Base-by-base conservation (phyloP, 2,797 vertebrate genomes). In the Salarias fasciatus region DNA sequence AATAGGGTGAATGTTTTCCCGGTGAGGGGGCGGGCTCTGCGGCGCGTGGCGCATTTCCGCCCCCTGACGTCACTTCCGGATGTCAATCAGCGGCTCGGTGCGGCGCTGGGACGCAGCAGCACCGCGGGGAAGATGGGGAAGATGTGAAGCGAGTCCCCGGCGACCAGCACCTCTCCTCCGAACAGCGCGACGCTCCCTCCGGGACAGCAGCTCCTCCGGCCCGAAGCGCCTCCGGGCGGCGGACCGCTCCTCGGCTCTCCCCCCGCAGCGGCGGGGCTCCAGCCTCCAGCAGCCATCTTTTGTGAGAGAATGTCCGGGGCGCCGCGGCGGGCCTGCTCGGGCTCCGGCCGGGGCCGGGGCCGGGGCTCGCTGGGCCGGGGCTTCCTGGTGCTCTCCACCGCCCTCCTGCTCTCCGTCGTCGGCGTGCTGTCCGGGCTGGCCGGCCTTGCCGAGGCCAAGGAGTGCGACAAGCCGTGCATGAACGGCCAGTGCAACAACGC, bases 381-480 rank as follows among this genome's bases (percentile, higher is more conserved):
- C 69, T 69, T 46, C 52, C 62, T 83, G 88, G 72, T 84, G 84
- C 84, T 90, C 66, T 62, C 72, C 0, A 66, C 84, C 45, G 79
- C 86, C 54, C 74, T 91, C 15, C 56, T 90, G 36, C 71, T 91
- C 10, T 91, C 89, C 47, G 89, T 69, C 2, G 38, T 81, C 49
- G 86, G 80, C 10, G 85, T 91, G 40, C 84, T 93, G 4, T 60
- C 67, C 8, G 88, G 77, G 45, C 83, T 92, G 45, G 85, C 90
- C 4, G 81, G 78, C 36, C 30, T 75, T 49, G 70, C 86, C 42
- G 91, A 93, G 84, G 93, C 84, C 43, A 97, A 96, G 86, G 96
- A 97, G 62, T 97, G 97, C 91, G 95, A 95, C 85, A 96, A 95
- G 53, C 93, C 93, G 36, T 98, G 97, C 58, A 84, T 97, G 90